A percentile compares a stretch with the other conserved stretches of the same genome.
Evolutionary conservation across 2,797 vertebrate genomes (phyloP).

Genomic region (Smutsia temminckii): DNA sequence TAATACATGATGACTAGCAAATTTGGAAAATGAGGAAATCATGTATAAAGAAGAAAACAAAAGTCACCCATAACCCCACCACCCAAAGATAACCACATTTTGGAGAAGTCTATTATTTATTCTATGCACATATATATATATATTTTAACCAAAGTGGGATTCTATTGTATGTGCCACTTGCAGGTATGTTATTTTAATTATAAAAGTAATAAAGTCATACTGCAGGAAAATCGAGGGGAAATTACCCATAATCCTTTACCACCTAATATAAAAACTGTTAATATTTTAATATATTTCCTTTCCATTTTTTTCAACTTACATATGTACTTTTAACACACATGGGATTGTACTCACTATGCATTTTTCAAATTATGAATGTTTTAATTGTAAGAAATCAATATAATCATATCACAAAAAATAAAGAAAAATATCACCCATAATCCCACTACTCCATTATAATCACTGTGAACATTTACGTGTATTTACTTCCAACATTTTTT

Average conservation of each 20-base stretch:
- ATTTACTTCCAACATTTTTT: conserved; percentile 53
- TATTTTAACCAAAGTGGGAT: conserved; percentile 46
- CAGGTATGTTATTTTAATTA: conserved; percentile 60
- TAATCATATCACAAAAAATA: conserved; percentile 49
- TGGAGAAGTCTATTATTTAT: conserved; percentile 36
- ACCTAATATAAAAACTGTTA: conserved; percentile 65
- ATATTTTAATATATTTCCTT: conserved; percentile 59
- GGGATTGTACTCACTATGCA: conserved; percentile 47
- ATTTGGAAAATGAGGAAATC: conserved; percentile 34
- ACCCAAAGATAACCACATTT: conserved; percentile 33
- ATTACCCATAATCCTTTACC: conserved; percentile 61
- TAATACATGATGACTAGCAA: conserved; percentile 33
- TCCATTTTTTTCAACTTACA: conserved; percentile 64
- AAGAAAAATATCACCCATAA: conserved; percentile 58
- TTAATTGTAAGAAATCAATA: conserved; percentile 63
- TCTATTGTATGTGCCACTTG: conserved; percentile 36
- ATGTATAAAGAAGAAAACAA: conserved; percentile 40
- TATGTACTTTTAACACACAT: conserved; percentile 50
- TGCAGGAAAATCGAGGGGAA: conserved; percentile 49
- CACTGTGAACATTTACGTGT: conserved; percentile 27
- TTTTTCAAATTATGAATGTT: conserved; percentile 65
- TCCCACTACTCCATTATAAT: conserved; percentile 57
- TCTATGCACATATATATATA: background rate
- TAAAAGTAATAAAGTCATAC: conserved; percentile 62
- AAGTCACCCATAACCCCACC: background rate